Evolutionary conservation across 2,888 invertebrate species (phyloP), one percentile per base, ranked within the genome.

Genomic region (Drosophila leonis): DNA sequence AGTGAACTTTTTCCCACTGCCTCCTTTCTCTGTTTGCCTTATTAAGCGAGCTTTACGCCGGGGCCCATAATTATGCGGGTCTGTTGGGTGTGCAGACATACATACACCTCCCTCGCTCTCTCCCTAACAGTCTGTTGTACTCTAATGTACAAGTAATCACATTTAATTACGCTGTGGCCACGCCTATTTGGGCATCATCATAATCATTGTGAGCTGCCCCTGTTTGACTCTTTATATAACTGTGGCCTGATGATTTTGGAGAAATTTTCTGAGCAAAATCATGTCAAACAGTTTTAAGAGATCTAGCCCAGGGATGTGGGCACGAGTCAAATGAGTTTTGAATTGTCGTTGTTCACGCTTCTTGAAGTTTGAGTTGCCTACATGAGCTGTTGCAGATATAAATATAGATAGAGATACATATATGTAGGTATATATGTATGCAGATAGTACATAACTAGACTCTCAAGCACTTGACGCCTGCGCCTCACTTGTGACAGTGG

Each of bases 111-210:
- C 37, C 49, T 7, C 10, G 0, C 24, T 24, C 2, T 2, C 24
- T 24, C 51, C 29, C 9, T 9, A 12, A 12, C 29, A 31, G 13
- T 49, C 33, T 65, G 51, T 70, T 62, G 52, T 37, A 39, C 39
- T 56, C 18, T 88, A 83, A 85, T 85, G 68, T 71, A 65, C 61
- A 72, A 79, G 79, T 77, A 86, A 88, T 88, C 73, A 86, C 64
- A 86, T 73, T 88, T 83, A 88, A 85, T 88, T 85, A 78, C 78
- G 55, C 49, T 24, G 24, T 4, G 18, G 44, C 55, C 60, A 75
- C 83, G 86, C 83, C 83, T 55, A 44, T 65, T 72, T 35, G 66
- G 69, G 52, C 67, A 60, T 37, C 74, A 63, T 44, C 41, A 31
- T 35, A 35, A 52, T 31, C 49, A 46, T 33, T 57, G 20, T 33